phyloP scores from a whole-genome alignment of 2,888 invertebrate genomes.

The Plemyria rubiginata region DNA sequence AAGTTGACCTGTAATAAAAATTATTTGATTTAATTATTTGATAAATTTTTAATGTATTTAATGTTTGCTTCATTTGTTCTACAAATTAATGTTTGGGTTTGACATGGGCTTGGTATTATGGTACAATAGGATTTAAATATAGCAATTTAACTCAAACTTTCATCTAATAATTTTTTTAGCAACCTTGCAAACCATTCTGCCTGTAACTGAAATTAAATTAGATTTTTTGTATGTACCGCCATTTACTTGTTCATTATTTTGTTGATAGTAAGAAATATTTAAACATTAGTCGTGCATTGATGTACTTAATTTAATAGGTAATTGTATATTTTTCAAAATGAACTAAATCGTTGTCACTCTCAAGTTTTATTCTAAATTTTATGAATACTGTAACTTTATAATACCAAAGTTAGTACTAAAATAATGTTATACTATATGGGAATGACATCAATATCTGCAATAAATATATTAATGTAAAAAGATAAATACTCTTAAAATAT shows the following conservation, averaged over 20 bases:
- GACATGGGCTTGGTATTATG: conserved; percentile 18
- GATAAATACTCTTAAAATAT: conserved; percentile 17
- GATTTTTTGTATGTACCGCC: conserved; percentile 12
- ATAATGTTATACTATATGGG: background rate
- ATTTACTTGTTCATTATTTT: conserved; percentile 12
- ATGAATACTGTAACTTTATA: background rate
- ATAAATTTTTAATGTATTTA: background rate
- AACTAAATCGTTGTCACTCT: background rate
- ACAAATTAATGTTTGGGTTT: conserved; percentile 29
- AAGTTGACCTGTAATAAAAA: background rate
- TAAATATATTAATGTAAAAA: background rate
- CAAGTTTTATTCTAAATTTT: conserved; percentile 1
- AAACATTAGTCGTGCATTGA: background rate
- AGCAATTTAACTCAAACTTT: background rate
- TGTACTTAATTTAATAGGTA: conserved; percentile 17
- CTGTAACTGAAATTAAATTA: background rate
- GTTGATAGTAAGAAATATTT: conserved; percentile 2
- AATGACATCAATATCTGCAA: conserved; percentile 1
- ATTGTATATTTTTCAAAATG: background rate
- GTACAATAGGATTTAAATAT: background rate
- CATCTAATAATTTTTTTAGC: background rate
- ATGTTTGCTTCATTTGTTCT: conserved; percentile 5
- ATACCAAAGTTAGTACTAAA: conserved; percentile 23
- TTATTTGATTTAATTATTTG: too few species aligned
- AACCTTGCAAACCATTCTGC: background rate